Base-by-base conservation (phyloP, 2,888 invertebrate genomes). In the Amiota minor region DNA sequence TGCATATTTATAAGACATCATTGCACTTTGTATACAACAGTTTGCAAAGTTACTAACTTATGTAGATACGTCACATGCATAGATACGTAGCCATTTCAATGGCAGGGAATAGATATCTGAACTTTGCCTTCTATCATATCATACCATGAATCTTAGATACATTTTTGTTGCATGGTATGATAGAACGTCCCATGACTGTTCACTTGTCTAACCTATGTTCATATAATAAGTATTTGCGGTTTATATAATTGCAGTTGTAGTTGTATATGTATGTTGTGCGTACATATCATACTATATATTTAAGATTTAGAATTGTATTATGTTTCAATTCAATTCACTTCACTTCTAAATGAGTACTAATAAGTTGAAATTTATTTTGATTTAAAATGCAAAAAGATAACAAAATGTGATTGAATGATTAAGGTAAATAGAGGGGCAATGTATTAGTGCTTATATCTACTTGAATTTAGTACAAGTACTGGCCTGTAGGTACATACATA, bases 301-400 rank as follows among this genome's bases (percentile, higher is more conserved):
- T 73, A 74, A 68, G 77, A 16, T 53, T 53, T 14, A n/a, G 53
- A 10, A 16, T 53, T 53, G 53, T 53, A 9, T 53, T 14, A 53
- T 9, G 16, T 53, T 53, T 14, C 1, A 53, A 14, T 53, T 35
- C 12, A 59, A n/a, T n/a, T n/a, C n/a, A 56, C 18, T n/a, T 56
- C 12, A 59, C 59, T 59, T 23, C 20, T 59, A 59, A 59, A 59
- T 59, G 12, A n/a, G n/a, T n/a, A n/a, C n/a, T n/a, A n/a, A n/a
- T n/a, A 59, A 59, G 20, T 16, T 84, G 81, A 82, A 85, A 79
- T 81, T 80, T 77, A 80, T 83, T 84, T 83, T 84, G 83, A 84
- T 84, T 84, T 81, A 81, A 84, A 83, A 85, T 84, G 81, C 80
- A 83, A 77, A 80, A 78, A 81, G 75, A 69, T 35, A 23, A 14